Percentiles rank a stretch among this genome's conserved stretches.
phyloP scores from a whole-genome alignment of 2,888 invertebrate genomes.

The Leptinotarsa haldemani region DNA sequence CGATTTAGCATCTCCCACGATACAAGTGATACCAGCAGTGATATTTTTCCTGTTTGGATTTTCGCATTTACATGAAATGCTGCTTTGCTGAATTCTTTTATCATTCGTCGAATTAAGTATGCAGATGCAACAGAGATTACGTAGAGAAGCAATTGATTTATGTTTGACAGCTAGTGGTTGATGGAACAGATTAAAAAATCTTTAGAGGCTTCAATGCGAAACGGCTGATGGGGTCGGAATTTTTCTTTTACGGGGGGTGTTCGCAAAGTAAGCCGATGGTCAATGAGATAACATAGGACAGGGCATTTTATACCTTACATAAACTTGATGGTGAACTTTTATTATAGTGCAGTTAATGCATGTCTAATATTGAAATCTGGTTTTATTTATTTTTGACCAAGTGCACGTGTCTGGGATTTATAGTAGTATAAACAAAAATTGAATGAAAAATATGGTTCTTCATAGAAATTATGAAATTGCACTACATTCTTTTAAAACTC shows the following conservation, averaged over 20 bases:
- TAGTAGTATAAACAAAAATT: too few species aligned
- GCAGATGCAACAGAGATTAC: constrained; percentile 23
- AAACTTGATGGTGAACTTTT: too few species aligned
- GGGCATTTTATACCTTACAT: too few species aligned
- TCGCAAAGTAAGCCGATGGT: neutral
- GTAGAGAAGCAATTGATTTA: constrained; percentile 24
- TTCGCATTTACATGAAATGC: constrained; percentile 29
- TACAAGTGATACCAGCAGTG: constrained; percentile 23
- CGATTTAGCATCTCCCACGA: constrained; percentile 34
- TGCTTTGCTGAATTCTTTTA: constrained; percentile 17
- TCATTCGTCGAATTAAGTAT: constrained; percentile 26
- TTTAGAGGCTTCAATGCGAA: neutral
- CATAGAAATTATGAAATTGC: too few species aligned
- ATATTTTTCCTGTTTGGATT: constrained; percentile 19
- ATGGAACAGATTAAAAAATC: constrained; percentile 18
- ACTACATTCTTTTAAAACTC: too few species aligned
- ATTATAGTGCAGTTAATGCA: too few species aligned
- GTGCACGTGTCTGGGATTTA: too few species aligned
- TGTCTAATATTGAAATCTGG: too few species aligned
- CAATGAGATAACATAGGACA: too few species aligned
- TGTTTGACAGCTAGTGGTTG: constrained; percentile 25
- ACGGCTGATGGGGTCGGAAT: constrained; percentile 13
- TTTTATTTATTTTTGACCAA: too few species aligned
- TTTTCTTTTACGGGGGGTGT: neutral
- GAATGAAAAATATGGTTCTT: too few species aligned